Percentiles rank a stretch among this genome's conserved stretches.
phyloP scores from a whole-genome alignment of 2,113 vertebrate genomes.

The Macaca nemestrina region DNA sequence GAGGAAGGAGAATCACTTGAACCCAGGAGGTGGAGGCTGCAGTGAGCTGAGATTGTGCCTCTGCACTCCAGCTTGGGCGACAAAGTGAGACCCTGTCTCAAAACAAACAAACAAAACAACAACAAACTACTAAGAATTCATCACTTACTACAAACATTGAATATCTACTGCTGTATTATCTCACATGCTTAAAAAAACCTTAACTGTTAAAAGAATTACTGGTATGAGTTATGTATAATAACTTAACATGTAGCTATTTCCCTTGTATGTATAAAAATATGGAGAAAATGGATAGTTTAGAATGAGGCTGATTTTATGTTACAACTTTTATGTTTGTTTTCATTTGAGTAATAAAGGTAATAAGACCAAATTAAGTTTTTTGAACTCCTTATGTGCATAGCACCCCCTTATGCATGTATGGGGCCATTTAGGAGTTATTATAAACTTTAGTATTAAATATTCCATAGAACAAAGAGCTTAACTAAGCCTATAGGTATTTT shows the following conservation, averaged over 20 bases:
- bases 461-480: neutral
- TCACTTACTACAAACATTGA: neutral
- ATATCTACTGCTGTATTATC: neutral
- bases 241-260: neutral
- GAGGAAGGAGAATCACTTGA: no score
- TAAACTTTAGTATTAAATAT: neutral
- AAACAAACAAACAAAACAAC: no score
- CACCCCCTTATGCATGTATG: no score
- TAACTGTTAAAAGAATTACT: neutral
- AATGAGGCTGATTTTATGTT: neutral
- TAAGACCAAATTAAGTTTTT: conserved; percentile 22
- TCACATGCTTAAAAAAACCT: neutral
- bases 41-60: no score
- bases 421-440: neutral
- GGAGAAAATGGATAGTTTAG: neutral
- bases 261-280: neutral
- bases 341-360: neutral
- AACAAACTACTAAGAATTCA: neutral
- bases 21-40: no score
- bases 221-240: neutral
- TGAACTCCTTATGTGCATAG: neutral
- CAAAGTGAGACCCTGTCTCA: no score
- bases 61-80: no score
- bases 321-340: neutral
- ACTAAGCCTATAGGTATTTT: neutral